Conservation (phyloP, 2,113 vertebrate genomes). For the Vicugna pacos region DNA sequence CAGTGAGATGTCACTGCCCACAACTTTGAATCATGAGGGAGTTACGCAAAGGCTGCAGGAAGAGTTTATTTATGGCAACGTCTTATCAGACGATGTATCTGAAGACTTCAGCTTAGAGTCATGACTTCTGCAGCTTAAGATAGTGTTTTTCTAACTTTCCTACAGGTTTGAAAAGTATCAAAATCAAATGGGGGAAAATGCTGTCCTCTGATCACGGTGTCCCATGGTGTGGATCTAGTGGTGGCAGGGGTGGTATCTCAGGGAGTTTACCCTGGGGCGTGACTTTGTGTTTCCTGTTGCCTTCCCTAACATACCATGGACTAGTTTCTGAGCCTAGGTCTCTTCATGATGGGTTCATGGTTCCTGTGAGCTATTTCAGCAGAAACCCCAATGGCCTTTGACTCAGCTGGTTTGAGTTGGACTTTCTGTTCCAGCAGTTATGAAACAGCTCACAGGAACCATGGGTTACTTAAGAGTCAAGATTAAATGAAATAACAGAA, state of each 20-base stretch:
- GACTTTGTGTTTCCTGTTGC: neutral
- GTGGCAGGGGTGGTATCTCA: neutral
- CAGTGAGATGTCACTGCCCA: neutral
- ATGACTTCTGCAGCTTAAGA: neutral
- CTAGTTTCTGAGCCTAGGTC: neutral
- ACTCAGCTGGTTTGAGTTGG: neutral
- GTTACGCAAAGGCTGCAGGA: neutral
- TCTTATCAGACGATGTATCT: neutral
- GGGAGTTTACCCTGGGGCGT: neutral
- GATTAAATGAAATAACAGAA: neutral
- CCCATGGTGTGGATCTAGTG: neutral
- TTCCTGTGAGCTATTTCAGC: neutral
- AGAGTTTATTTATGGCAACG: neutral
- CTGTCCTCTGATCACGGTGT: neutral
- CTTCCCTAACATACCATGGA: neutral
- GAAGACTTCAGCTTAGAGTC: neutral
- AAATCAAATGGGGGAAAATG: neutral
- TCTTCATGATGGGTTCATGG: neutral
- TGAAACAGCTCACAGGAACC: neutral
- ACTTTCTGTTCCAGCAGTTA: neutral
- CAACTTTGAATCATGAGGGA: neutral
- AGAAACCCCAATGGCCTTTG: neutral
- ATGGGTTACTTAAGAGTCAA: neutral
- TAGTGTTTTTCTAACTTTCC: neutral
- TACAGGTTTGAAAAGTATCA: neutral